Conservation (phyloP, 2,797 vertebrate genomes). For the Neosilurus mollespiculum region DNA sequence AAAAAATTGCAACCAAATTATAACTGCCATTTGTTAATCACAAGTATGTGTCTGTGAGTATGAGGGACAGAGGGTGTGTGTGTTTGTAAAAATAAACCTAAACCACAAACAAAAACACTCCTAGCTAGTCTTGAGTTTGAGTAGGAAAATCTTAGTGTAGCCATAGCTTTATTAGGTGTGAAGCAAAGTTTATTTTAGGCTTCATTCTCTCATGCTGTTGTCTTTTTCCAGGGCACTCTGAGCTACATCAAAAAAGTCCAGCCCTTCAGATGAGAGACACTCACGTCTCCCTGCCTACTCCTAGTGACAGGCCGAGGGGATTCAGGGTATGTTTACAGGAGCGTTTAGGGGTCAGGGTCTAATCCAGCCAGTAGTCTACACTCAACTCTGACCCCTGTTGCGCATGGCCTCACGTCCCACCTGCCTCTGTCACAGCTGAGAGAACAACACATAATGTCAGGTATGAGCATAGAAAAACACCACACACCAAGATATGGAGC, state of each 20-base stretch:
- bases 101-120: conserved; percentile 58
- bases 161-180: conserved; percentile 53
- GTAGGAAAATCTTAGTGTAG: conserved; percentile 47
- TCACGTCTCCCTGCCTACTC: conserved; percentile 12
- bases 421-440: conserved; percentile 66
- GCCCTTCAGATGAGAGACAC: conserved; percentile 38
- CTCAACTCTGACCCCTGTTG: conserved; percentile 69
- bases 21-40: conserved; percentile 53
- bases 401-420: conserved; percentile 63
- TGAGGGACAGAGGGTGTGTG: conserved; percentile 19
- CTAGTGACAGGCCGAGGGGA: conserved; percentile 40
- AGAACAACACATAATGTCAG: conserved; percentile 10
- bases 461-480: conserved; percentile 45
- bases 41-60: conserved; percentile 26
- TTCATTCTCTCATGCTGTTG: conserved; percentile 39
- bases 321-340: conserved; percentile 67
- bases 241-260: conserved; percentile 55
- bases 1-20: conserved; percentile 18
- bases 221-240: conserved; percentile 51
- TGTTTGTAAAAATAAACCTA: conserved; percentile 55
- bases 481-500: conserved; percentile 50
- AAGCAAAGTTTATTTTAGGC: conserved; percentile 52
- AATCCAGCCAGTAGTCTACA: conserved; percentile 68
- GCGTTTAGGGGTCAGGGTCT: conserved; percentile 65
- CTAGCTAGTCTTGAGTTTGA: conserved; percentile 21